These are phyloP conservation scores for Pantala flavescens DNA, from an alignment of 1,140 invertebrate species.

Conservation along the genomic window DNA sequence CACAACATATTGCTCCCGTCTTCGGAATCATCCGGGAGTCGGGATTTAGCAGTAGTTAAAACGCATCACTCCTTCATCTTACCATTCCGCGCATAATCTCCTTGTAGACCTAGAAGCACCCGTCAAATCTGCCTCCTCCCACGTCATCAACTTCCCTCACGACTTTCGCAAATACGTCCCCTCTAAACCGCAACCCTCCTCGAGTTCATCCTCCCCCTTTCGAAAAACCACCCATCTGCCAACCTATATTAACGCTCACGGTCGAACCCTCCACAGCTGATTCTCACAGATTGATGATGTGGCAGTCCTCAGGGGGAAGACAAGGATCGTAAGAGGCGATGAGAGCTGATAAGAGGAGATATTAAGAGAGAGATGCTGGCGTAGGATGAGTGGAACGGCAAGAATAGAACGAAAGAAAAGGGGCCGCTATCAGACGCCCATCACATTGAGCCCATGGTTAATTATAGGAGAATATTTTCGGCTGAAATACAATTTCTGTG, in stretches of 20 bases:
- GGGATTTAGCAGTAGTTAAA: slow-evolving; percentile 3
- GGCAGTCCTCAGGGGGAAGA: neutral
- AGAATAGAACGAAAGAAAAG: too few species aligned
- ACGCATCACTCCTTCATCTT: neutral
- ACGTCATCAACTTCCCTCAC: neutral
- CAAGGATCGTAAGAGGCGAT: slow-evolving; percentile 7
- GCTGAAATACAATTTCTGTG: too few species aligned
- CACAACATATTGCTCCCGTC: neutral
- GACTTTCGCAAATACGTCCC: neutral
- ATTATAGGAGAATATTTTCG: too few species aligned
- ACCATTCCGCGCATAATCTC: neutral
- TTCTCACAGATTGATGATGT: slow-evolving; percentile 9
- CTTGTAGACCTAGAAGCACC: neutral
- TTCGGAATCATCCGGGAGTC: neutral
- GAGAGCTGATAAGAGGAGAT: neutral
- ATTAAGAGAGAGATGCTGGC: neutral
- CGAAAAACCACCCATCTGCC: neutral
- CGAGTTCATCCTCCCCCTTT: neutral
- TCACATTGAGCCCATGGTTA: too few species aligned
- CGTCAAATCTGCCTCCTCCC: neutral
- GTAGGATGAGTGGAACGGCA: neutral
- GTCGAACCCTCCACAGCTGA: neutral
- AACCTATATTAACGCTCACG: neutral
- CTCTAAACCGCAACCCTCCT: neutral
- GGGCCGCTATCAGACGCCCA: too few species aligned